A percentile compares a stretch with the other conserved stretches of the same genome.
phyloP scores from a whole-genome alignment of 2,888 invertebrate genomes.

The Pristionchus entomophagus region DNA sequence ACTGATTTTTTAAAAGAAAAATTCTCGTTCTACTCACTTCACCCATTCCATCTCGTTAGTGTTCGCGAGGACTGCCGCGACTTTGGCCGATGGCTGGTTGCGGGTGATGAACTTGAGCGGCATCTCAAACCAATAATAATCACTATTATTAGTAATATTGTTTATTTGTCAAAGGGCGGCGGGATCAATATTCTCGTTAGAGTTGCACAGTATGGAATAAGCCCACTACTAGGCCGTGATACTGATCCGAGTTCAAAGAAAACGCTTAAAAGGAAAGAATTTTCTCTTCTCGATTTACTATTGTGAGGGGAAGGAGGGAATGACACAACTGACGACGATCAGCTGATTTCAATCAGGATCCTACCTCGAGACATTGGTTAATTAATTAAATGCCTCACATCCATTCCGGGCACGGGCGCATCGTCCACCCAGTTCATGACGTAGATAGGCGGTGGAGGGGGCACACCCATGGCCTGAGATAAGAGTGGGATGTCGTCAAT shows the following conservation, averaged over 20 bases:
- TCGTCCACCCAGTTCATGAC: conserved; percentile 14
- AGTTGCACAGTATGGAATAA: background rate
- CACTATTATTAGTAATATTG: background rate
- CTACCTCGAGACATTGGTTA: too few relatives aligned
- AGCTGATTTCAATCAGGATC: too few relatives aligned
- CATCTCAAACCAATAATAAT: background rate
- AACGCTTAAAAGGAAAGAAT: too few relatives aligned
- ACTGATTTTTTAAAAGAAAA: too few relatives aligned
- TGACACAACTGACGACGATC: too few relatives aligned
- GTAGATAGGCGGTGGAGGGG: background rate
- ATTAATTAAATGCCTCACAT: too few relatives aligned
- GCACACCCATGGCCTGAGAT: background rate
- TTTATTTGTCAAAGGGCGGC: too few relatives aligned
- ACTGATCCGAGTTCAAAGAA: background rate
- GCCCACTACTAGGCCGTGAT: background rate
- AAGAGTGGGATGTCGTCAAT: too few relatives aligned
- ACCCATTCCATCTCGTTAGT: background rate
- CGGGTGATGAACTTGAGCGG: background rate
- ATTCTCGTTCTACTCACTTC: background rate
- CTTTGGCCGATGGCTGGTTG: background rate
- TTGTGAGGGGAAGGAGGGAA: too few relatives aligned
- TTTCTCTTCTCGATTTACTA: too few relatives aligned
- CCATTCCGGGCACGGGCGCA: background rate
- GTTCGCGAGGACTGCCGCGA: background rate
- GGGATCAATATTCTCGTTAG: background rate